These are phyloP conservation scores for Halichondria panicea DNA, from an alignment of 37 sponge, comb jelly and placozoan genomes.

Conservation along the genomic window DNA sequence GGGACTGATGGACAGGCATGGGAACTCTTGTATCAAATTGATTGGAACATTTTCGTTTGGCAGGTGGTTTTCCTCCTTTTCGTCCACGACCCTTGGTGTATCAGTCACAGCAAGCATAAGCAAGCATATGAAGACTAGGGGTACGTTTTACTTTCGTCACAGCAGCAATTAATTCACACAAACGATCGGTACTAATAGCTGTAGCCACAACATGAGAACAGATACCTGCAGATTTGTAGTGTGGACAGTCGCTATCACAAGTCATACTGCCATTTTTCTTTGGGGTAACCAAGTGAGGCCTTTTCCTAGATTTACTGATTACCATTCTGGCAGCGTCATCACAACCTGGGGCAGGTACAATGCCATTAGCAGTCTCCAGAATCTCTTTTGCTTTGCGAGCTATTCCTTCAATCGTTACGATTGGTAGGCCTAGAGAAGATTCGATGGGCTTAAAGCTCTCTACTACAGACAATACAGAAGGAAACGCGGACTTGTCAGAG, in stretches of 20 bases:
- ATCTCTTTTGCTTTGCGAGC: too few relatives aligned
- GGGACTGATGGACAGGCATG: neutral
- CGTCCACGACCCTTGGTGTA: neutral
- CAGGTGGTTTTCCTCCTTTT: neutral
- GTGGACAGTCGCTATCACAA: neutral
- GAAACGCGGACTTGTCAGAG: neutral
- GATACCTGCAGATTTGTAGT: neutral
- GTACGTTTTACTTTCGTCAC: neutral
- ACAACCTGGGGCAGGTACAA: too few relatives aligned
- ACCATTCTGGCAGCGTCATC: too few relatives aligned
- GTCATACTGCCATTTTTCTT: neutral
- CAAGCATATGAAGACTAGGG: neutral
- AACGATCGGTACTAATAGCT: neutral
- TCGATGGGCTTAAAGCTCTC: too few relatives aligned
- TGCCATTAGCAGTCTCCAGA: too few relatives aligned
- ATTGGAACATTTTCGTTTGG: neutral
- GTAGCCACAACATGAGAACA: conserved; percentile 23
- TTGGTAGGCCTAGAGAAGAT: too few relatives aligned
- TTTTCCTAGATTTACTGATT: neutral
- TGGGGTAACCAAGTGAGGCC: conserved; percentile 1
- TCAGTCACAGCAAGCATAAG: neutral
- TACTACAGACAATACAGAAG: neutral
- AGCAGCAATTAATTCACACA: neutral
- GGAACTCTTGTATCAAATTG: neutral
- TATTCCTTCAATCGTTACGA: too few relatives aligned